Base-by-base conservation (phyloP, 2,113 vertebrate genomes). In the Poicephalus meyeri region DNA sequence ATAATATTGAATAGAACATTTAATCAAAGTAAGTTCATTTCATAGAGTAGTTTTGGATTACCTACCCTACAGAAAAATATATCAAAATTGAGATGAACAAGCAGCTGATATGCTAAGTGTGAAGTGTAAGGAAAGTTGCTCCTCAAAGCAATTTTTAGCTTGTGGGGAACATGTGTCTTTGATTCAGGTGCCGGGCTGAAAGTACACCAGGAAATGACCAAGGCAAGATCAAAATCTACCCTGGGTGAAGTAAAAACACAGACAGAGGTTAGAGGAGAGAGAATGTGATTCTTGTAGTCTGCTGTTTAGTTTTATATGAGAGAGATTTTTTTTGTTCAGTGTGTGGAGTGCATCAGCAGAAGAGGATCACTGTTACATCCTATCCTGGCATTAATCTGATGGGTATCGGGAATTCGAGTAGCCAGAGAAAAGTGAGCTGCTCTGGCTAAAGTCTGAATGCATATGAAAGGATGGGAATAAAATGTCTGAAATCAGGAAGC, bases 121-220 rank as follows among this genome's bases (percentile, higher is more conserved):
- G 37, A 88, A 80, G 23, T 11, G 49, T 18, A 28, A 78, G 20
- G 25, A 56, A 70, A 74, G n/a, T 42, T 73, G 4, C 6, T 87
- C 11, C 61, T 94, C 29, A 49, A 29, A 86, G 82, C 35, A 80
- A 39, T 47, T 66, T 92, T 87, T 55, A 95, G 18, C 41, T 88
- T 65, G 29, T 0, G 1, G 80, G 35, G 26, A 86, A 39, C 70
- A 42, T 39, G 19, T 33, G 55, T 79, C 91, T 95, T 96, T 97
- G 55, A 91, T 88, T 90, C 93, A 55, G 56, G 41, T 89, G 69
- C 91, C 72, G 25, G 47, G 49, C 79, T 86, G 46, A 95, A 94
- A 83, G 23, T 44, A 85, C 50, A 68, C 37, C 64, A 89, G 47
- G 94, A 93, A 95, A 89, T 97, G 42, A 91, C 80, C 60, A 84